Conservation (phyloP, 30 jellyfish, hydroid and myxozoan genomes). For the Catostylus mosaicus region DNA sequence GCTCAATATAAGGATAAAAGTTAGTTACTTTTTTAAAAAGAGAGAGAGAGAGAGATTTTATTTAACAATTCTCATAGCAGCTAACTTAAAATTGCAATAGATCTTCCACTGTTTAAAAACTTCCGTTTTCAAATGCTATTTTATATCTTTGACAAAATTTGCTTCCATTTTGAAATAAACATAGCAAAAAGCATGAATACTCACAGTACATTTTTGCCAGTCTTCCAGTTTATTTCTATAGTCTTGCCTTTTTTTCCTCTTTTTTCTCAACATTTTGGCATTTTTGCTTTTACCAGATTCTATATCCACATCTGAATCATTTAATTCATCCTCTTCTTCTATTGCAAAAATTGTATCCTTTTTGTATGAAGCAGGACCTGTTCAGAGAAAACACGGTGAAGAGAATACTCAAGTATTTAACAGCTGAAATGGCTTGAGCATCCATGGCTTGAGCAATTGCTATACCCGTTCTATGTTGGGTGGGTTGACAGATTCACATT, state of each 20-base stretch:
- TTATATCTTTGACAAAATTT: not conserved
- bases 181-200: not conserved
- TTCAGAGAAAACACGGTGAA: not conserved
- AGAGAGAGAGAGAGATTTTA: too few relatives aligned
- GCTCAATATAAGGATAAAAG: too few relatives aligned
- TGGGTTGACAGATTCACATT: too few relatives aligned
- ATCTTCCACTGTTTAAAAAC: too few relatives aligned
- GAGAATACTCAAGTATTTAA: too few relatives aligned
- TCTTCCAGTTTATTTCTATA: conserved; percentile 75
- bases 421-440: too few relatives aligned
- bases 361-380: conserved; percentile 85
- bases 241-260: conserved; percentile 66
- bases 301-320: conserved; percentile 32
- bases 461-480: too few relatives aligned
- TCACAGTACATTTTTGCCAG: conserved; percentile 93
- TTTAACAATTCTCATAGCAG: too few relatives aligned
- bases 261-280: conserved; percentile 15
- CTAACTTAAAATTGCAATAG: too few relatives aligned
- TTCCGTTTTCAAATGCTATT: too few relatives aligned
- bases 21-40: too few relatives aligned
- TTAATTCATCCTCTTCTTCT: conserved; percentile 69
- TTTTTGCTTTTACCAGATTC: conserved; percentile 28
- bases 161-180: not conserved
- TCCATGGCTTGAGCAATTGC: too few relatives aligned
- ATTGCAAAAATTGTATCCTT: conserved; percentile 67